phyloP scores from a whole-genome alignment of 2,113 vertebrate genomes.

The Bos javanicus region DNA sequence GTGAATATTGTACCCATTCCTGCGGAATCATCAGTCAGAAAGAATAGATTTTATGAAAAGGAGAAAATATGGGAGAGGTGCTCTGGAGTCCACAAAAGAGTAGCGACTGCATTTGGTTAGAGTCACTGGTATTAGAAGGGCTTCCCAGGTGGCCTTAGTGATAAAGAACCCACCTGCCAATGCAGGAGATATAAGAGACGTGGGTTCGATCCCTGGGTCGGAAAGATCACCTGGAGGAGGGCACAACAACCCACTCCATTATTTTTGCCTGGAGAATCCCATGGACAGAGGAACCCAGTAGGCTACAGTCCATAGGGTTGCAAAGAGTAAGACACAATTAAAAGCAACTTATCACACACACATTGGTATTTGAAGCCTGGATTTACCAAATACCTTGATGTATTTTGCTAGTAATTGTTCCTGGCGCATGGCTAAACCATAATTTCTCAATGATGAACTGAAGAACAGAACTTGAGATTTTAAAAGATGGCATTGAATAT shows the following conservation, averaged over 20 bases:
- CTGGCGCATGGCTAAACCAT: neutral
- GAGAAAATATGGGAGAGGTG: neutral
- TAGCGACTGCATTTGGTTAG: neutral
- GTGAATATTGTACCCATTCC: neutral
- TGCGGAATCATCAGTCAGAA: neutral
- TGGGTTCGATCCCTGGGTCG: accelerated
- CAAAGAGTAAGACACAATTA: neutral
- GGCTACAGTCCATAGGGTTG: neutral
- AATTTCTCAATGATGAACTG: neutral
- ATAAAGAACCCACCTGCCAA: neutral
- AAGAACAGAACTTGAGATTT: neutral
- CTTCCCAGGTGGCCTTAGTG: neutral
- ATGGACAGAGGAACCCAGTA: neutral
- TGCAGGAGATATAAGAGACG: neutral
- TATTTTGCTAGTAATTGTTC: neutral
- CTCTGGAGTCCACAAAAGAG: neutral
- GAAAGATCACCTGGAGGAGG: neutral
- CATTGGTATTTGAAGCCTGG: neutral
- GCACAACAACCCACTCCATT: neutral
- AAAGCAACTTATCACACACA: neutral
- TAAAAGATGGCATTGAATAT: neutral
- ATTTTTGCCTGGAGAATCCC: neutral
- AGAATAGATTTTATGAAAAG: neutral
- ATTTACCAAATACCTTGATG: neutral
- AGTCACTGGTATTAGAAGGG: neutral